phyloP scores from a whole-genome alignment of 2,113 vertebrate species.

The Paraplagusia blochii region DNA sequence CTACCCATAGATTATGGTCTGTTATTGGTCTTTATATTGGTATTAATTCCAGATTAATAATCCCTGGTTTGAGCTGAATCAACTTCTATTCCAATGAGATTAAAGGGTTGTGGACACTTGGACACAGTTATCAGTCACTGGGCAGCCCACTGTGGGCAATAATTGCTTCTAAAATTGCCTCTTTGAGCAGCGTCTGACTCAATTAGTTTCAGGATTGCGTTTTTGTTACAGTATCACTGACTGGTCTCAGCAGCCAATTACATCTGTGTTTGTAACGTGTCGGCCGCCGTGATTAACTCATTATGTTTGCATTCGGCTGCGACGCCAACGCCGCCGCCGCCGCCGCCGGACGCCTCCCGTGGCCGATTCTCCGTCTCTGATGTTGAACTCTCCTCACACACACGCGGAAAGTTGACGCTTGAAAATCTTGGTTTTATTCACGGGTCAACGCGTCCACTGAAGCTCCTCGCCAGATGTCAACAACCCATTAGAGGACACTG shows the following conservation, averaged over 20 bases:
- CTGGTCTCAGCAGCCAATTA: slow-evolving; percentile 63
- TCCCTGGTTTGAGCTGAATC: slow-evolving; percentile 23
- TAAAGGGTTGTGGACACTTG: slow-evolving; percentile 41
- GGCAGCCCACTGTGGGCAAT: slow-evolving; percentile 53
- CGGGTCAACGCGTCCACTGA: slow-evolving; percentile 20
- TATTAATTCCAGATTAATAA: no score
- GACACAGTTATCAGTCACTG: slow-evolving; percentile 44
- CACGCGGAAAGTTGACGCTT: slow-evolving; percentile 33
- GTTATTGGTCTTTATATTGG: no score
- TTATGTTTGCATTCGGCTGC: slow-evolving; percentile 66
- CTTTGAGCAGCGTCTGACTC: slow-evolving; percentile 66
- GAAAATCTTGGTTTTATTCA: slow-evolving; percentile 37
- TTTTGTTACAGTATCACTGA: slow-evolving; percentile 60
- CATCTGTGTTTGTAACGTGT: slow-evolving; percentile 63
- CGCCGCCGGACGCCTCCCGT: slow-evolving; percentile 35
- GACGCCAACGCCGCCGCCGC: no score
- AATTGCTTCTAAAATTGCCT: slow-evolving; percentile 70
- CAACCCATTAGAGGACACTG: slow-evolving; percentile 11
- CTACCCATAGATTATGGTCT: no score
- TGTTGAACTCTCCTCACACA: neutral
- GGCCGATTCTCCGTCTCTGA: slow-evolving; percentile 9
- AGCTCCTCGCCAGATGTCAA: slow-evolving; percentile 16
- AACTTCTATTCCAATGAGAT: slow-evolving; percentile 43
- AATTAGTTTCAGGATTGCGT: slow-evolving; percentile 66
- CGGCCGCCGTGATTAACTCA: slow-evolving; percentile 60